Base-by-base conservation (phyloP, 1,140 invertebrate species). In the Aphaenogaster ashmeadi region DNA sequence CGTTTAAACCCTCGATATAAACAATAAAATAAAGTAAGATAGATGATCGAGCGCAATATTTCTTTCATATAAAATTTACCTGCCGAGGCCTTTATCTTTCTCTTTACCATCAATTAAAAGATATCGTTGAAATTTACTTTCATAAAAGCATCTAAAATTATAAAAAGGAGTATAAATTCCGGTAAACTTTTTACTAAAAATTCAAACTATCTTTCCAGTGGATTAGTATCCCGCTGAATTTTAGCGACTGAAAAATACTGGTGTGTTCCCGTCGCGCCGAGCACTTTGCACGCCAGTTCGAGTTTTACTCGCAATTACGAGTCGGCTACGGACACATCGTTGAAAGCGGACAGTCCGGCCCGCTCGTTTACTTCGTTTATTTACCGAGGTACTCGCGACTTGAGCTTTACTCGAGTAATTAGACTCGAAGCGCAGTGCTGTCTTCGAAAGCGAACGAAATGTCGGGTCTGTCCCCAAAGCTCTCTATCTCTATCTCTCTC, bases 351-450 rank as follows among this genome's bases (percentile, higher is more conserved):
- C 80, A 75, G 69, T 84, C 69, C 80, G 13, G 80, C 69, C 44
- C 80, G 69, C 54, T 84, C 80, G 54, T 84, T 84, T 84, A 84
- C 80, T 84, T 84, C 69, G 80, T 84, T 84, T 84, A 84, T 84
- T 84, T 84, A 75, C 69, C 69, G 41, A 84, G 67, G 80, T 84
- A 84, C 54, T 84, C 54, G 80, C 80, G 69, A 84, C 80, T 86
- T 67, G 78, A 81, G 85, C 85, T 86, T 86, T 86, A 86, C 85
- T 69, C 75, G 52, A 79, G 77, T 86, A 81, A 86, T 86, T 80
- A 80, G 64, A 81, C 77, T 41, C 52, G 60, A 58, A 81, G 60
- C 64, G 69, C 80, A 21, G 38, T 18, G 79, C 80, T 62, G 69
- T 84, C 80, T 84, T 84, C 54, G 69, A 75, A 75, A 84, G 54